phyloP scores from a whole-genome alignment of 37 sponge, comb jelly and placozoan species.

The Halisarca cf. caerulea region DNA sequence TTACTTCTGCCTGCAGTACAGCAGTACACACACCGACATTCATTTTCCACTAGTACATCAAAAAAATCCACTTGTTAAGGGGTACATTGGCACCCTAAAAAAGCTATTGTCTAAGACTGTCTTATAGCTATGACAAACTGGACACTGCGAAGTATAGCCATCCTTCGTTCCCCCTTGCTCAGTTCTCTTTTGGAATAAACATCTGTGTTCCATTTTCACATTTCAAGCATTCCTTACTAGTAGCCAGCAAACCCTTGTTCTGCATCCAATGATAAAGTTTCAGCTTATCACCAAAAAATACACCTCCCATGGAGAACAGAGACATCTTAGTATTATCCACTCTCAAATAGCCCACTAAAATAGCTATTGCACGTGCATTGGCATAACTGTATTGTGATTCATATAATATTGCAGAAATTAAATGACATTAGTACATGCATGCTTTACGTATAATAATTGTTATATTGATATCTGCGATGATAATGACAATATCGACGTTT shows the following conservation, averaged over 20 bases:
- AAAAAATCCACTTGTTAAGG: conserved; percentile 26
- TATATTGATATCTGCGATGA: too few species aligned
- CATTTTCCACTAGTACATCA: conserved; percentile 7
- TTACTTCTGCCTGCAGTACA: conserved; percentile 1
- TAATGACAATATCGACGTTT: too few species aligned
- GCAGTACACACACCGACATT: conserved; percentile 27
- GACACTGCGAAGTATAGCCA: conserved; percentile 15
- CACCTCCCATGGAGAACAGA: conserved; percentile 12
- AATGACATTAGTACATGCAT: too few species aligned
- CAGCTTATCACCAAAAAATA: conserved; percentile 10
- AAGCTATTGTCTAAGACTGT: conserved; percentile 1
- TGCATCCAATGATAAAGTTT: conserved; percentile 4
- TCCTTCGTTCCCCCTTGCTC: conserved; percentile 27
- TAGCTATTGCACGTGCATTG: conserved; percentile 16
- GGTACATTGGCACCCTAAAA: not conserved
- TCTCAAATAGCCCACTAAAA: conserved; percentile 2
- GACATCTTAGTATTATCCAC: not conserved
- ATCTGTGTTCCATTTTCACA: conserved; percentile 12
- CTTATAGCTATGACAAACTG: not conserved
- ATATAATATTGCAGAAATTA: too few species aligned
- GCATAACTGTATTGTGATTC: too few species aligned
- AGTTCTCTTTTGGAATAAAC: not conserved
- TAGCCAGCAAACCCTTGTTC: conserved; percentile 2
- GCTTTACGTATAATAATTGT: too few species aligned
- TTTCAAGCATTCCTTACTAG: conserved; percentile 8